Evolutionary conservation across 35 echinoderm and acorn worm species (phyloP), one percentile per base, ranked within the genome.

Genomic region (Ptychodera flava): DNA sequence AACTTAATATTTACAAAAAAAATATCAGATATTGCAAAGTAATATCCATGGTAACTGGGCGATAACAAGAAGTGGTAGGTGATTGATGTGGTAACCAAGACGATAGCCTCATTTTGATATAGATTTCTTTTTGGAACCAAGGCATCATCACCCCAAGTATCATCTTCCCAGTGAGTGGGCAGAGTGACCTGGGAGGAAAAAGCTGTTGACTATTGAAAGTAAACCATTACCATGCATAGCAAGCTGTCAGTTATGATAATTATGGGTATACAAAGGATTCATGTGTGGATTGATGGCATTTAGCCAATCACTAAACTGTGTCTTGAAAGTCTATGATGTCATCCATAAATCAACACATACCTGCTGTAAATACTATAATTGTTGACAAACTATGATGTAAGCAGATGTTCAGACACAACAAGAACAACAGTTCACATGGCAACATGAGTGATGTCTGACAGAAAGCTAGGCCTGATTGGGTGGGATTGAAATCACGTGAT

Each of bases 401-500:
- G 45, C 45, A 64, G 45, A 64, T 64, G 45, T 64, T 64, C 45
- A 64, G 45, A 64, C 45, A 64, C 45, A 64, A 64, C 45, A 64
- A 64, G 45, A 64, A 64, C 45, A 64, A 64, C 45, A 12, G 45
- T 64, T 64, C 45, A 64, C 45, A 64, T 64, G 45, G 45, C 45
- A 64, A 64, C 45, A 64, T 64, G 45, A 22, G 6, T 64, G 45
- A 64, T 64, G 45, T 64, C 45, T 64, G 45, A 64, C 45, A 64
- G 45, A 64, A 64, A 22, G 45, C 45, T 64, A 12, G 45, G 45
- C 45, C 45, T 64, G 6, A 35, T 90, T 97, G 92, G 95, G 92
- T 90, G 94, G 95, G 92, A 94, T 90, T 91, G 85, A 85, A 84
- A 90, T 93, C 95, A 97, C 92, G 92, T 97, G 95, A 91, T 87